phyloP scores from a whole-genome alignment of 2,113 vertebrate species.

The Austrofundulus limnaeus region DNA sequence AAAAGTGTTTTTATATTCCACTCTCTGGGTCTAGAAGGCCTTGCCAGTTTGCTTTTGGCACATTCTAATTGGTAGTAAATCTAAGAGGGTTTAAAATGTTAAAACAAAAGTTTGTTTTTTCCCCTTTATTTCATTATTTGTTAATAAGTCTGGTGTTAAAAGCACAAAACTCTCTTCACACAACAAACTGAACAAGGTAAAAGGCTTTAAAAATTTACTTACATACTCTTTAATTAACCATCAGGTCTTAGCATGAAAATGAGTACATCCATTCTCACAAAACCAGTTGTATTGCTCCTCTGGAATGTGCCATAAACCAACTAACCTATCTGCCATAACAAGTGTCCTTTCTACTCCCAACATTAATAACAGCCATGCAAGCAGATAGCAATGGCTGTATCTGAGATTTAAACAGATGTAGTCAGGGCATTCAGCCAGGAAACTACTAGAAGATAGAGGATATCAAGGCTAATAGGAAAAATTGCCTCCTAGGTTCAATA shows the following conservation, averaged over 20 bases:
- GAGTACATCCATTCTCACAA: background rate
- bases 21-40: too few species aligned
- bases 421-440: slow-evolving; percentile 25
- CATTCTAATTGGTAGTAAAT: too few species aligned
- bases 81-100: too few species aligned
- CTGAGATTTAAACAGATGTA: slow-evolving; percentile 44
- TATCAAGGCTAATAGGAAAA: slow-evolving; percentile 9
- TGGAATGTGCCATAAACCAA: slow-evolving; percentile 19
- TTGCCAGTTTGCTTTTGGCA: too few species aligned
- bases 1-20: too few species aligned
- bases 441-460: background rate
- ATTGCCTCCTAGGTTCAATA: background rate
- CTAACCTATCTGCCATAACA: slow-evolving; percentile 49
- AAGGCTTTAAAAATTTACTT: background rate
- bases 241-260: background rate
- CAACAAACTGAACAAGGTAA: background rate
- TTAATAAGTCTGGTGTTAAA: background rate
- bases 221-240: background rate
- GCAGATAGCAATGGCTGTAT: slow-evolving; percentile 29
- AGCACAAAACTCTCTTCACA: background rate
- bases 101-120: too few species aligned
- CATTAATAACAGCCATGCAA: slow-evolving; percentile 46
- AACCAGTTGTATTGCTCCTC: background rate
- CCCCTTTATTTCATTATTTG: background rate
- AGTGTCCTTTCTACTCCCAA: slow-evolving; percentile 27